Percentiles rank a stretch among this genome's conserved stretches.
phyloP scores from a whole-genome alignment of 2,113 vertebrate species.

The Synodontis membranacea region DNA sequence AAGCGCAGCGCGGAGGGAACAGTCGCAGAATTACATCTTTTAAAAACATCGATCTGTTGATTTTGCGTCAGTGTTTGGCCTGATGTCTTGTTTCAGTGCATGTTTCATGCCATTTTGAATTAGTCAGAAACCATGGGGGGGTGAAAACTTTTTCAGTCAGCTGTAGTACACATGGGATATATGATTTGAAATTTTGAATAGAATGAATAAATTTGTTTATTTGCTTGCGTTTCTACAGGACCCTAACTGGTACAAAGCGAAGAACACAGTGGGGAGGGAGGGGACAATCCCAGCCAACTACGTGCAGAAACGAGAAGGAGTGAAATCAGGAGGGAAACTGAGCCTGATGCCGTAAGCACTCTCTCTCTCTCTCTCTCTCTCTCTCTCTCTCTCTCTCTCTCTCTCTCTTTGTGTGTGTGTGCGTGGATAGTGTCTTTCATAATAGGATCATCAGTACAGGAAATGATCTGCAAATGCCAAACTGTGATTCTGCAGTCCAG shows the following conservation, averaged over 20 bases:
- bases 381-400: slow-evolving; percentile 17
- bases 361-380: slow-evolving; percentile 25
- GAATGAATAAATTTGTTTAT: not conserved
- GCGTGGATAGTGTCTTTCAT: not conserved
- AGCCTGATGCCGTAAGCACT: slow-evolving; percentile 97
- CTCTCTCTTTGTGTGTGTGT: not conserved
- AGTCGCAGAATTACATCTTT: not conserved
- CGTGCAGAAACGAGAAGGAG: slow-evolving; percentile 92
- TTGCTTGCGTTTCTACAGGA: slow-evolving; percentile 72
- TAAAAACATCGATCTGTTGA: not conserved
- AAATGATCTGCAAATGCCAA: slow-evolving; percentile 16
- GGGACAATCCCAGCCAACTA: slow-evolving; percentile 96
- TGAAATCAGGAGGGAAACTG: slow-evolving; percentile 88
- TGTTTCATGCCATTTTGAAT: not conserved
- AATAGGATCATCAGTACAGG: slow-evolving; percentile 20
- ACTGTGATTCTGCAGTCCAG: not conserved
- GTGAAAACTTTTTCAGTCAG: not conserved
- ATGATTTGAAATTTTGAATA: not conserved
- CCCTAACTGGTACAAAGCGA: slow-evolving; percentile 98
- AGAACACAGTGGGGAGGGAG: slow-evolving; percentile 86
- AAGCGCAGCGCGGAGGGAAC: not conserved
- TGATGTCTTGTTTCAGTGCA: not conserved
- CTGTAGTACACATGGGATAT: not conserved
- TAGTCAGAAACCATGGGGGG: not conserved
- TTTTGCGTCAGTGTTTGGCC: not conserved